Conservation (phyloP, 2,797 vertebrate genomes). For the Nothura maculosa region DNA sequence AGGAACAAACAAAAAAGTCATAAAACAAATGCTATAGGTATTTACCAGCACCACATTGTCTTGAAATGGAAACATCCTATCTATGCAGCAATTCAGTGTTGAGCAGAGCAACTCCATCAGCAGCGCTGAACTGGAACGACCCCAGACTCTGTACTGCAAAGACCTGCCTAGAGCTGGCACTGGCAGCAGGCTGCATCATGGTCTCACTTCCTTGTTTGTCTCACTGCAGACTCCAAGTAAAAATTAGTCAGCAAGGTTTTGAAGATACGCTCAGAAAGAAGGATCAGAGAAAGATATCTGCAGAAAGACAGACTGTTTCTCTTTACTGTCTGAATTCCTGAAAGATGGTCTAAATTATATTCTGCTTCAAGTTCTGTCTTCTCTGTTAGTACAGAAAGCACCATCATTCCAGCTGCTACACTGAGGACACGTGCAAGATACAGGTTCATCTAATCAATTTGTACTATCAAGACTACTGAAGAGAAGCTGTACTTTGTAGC, state of each 20-base stretch:
- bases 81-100: neutral
- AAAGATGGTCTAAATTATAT: neutral
- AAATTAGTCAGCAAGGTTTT: neutral
- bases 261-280: neutral
- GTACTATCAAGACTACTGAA: neutral
- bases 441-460: neutral
- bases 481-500: neutral
- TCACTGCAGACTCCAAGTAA: neutral
- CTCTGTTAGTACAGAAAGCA: neutral
- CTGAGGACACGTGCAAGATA: fast-evolving
- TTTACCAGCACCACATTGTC: neutral
- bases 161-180: neutral
- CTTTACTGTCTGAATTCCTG: neutral
- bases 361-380: neutral
- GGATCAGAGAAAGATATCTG: neutral
- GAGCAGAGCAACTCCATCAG: neutral
- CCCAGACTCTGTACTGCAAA: neutral
- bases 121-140: neutral
- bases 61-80: neutral
- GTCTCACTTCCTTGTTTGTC: neutral
- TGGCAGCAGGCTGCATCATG: neutral
- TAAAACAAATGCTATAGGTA: neutral
- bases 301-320: neutral
- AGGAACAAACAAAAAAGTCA: neutral
- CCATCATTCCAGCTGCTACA: neutral